phyloP scores from a whole-genome alignment of 2,113 vertebrate species.

The Phycodurus eques region DNA sequence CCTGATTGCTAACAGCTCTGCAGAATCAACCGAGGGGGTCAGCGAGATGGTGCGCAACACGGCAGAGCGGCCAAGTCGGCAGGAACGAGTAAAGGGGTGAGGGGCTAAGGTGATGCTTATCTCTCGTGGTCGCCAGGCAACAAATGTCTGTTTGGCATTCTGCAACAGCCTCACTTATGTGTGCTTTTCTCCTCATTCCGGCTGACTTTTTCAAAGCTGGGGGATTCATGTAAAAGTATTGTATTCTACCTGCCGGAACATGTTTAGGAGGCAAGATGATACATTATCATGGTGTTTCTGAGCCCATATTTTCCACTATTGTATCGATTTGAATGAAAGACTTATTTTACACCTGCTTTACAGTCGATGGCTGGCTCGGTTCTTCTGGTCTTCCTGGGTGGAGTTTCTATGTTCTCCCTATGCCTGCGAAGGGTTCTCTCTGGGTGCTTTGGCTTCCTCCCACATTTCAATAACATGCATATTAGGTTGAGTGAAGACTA shows the following conservation, averaged over 20 bases:
- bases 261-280: not conserved
- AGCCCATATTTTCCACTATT: not conserved
- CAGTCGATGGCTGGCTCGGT: no score
- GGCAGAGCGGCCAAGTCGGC: constrained; percentile 18
- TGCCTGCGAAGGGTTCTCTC: no score
- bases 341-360: no score
- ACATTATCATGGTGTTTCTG: not conserved
- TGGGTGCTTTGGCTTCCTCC: no score
- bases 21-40: constrained; percentile 24
- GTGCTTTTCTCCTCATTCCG: not conserved
- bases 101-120: constrained; percentile 22
- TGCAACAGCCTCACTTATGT: not conserved
- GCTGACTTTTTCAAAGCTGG: constrained; percentile 6
- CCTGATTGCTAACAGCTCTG: constrained; percentile 20
- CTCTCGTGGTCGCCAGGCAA: constrained; percentile 35
- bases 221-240: not conserved
- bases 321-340: no score
- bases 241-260: not conserved
- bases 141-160: constrained; percentile 29
- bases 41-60: constrained; percentile 1
- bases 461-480: no score
- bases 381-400: no score
- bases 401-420: no score
- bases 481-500: no score
- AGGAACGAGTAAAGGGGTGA: constrained; percentile 4